Base-by-base conservation (phyloP, 2,797 vertebrate genomes). In the Cyprinodon diabolis region DNA sequence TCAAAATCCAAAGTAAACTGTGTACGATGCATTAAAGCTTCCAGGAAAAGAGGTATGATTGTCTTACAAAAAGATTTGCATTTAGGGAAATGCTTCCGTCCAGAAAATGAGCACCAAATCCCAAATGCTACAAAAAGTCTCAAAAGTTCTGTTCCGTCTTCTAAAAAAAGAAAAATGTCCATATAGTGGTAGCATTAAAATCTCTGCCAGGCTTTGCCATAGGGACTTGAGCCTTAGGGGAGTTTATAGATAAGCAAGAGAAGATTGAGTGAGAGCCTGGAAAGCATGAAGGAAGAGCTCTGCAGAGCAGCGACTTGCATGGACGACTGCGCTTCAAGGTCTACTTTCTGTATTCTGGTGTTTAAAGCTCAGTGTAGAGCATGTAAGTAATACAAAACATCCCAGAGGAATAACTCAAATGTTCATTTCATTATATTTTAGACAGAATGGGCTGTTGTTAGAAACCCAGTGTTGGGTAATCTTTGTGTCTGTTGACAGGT, bases 231-330 rank as follows among this genome's bases (percentile, higher is more conserved):
- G 48, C 35, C 40, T 48, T 43, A 47, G 68, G 17, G 17, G 54
- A 71, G 21, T 67, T 77, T 10, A 65, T 23, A 30, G 80, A 80
- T 76, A 60, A 45, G 47, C 56, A 57, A 77, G 25, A 67, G 47
- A 35, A 78, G 58, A 66, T 40, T 37, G 51, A 70, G 8, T 43
- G 17, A 12, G 47, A 66, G 48, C 13, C 6, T 66, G 9, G 30
- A 79, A 65, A 72, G 69, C 60, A 70, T 78, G 10, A 76, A 43
- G 54, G 49, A 54, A 75, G 66, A 74, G 40, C 48, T 74, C 75
- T 74, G 62, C 63, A 45, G 37, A 60, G 56, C 6, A 0, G 68
- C 12, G 35, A 54, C 3, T 56, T 74, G n/a, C 23, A 65, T 43
- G 23, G 55, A 68, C 51, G 40, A 65, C n/a, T 40, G 67, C 71